Conservation (phyloP, 2,888 invertebrate species). For the Stenodera caucasica region DNA sequence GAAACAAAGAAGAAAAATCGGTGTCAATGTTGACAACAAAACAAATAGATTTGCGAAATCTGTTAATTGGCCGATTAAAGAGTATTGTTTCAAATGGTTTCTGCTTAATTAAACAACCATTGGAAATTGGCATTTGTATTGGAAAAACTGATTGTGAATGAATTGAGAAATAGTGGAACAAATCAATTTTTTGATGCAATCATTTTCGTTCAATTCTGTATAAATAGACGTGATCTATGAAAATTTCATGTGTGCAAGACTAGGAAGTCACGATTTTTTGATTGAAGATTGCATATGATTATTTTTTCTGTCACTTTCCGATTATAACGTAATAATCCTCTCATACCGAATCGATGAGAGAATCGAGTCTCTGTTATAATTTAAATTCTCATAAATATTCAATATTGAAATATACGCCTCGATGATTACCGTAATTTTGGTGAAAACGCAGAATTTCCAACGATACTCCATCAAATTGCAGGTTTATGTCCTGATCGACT, state of each 20-base stretch:
- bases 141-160: not conserved
- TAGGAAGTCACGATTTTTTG: not conserved
- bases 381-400: not conserved
- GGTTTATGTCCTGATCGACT: not conserved
- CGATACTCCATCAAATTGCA: no score
- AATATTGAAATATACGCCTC: no score
- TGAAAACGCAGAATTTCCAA: not conserved
- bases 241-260: not conserved
- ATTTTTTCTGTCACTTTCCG: not conserved
- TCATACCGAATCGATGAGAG: not conserved
- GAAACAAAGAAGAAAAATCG: not conserved
- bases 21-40: constrained; percentile 1
- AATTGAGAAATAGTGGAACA: no score
- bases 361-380: no score
- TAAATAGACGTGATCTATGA: not conserved
- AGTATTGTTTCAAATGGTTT: not conserved
- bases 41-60: not conserved
- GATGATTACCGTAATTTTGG: not conserved
- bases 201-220: not conserved
- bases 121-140: not conserved
- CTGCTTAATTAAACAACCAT: not conserved
- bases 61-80: not conserved
- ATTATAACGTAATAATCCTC: not conserved
- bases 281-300: not conserved
- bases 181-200: not conserved